These are phyloP conservation scores for Scomberomorus guttatus DNA, from an alignment of 2,797 vertebrate species.

Conservation along the genomic window DNA sequence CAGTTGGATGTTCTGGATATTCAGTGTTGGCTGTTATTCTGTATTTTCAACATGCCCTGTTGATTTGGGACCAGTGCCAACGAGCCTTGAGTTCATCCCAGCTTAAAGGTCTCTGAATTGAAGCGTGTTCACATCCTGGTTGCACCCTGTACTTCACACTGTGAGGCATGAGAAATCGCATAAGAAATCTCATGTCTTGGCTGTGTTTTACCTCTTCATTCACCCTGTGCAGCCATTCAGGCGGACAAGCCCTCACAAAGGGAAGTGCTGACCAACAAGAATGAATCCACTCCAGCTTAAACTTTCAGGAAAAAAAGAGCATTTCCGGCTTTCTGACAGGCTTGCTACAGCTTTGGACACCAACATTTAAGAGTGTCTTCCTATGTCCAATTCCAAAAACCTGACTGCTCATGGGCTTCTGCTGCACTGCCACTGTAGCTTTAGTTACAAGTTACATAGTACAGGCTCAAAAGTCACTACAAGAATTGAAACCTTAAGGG, in stretches of 20 bases:
- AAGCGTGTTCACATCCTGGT: conserved; percentile 52
- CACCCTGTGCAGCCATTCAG: conserved; percentile 26
- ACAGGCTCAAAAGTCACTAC: conserved; percentile 30
- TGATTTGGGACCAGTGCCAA: conserved; percentile 55
- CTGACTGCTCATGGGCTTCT: conserved; percentile 29
- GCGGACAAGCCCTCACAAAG: conserved; percentile 25
- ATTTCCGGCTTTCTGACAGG: conserved; percentile 32
- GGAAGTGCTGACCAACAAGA: conserved; percentile 56
- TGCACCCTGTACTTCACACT: conserved; percentile 42
- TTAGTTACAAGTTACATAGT: conserved; percentile 50
- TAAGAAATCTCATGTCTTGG: conserved; percentile 42
- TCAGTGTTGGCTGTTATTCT: conserved; percentile 43
- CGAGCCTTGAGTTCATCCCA: conserved; percentile 45
- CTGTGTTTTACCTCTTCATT: conserved; percentile 49
- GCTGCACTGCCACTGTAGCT: conserved; percentile 19
- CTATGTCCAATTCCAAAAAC: conserved; percentile 18
- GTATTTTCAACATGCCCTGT: conserved; percentile 45
- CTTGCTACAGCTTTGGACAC: conserved; percentile 40
- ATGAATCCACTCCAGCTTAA: conserved; percentile 58
- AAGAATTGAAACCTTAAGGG: conserved; percentile 35
- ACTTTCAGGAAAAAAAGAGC: conserved; percentile 39
- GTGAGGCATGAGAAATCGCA: conserved; percentile 53
- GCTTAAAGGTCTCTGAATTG: conserved; percentile 56
- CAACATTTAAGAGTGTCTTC: neutral
- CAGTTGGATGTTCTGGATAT: conserved; percentile 48